A percentile compares a stretch with the other conserved stretches of the same genome.
These are phyloP conservation scores for Fulica atra DNA, from an alignment of 2,113 vertebrate species.

Conservation along the genomic window DNA sequence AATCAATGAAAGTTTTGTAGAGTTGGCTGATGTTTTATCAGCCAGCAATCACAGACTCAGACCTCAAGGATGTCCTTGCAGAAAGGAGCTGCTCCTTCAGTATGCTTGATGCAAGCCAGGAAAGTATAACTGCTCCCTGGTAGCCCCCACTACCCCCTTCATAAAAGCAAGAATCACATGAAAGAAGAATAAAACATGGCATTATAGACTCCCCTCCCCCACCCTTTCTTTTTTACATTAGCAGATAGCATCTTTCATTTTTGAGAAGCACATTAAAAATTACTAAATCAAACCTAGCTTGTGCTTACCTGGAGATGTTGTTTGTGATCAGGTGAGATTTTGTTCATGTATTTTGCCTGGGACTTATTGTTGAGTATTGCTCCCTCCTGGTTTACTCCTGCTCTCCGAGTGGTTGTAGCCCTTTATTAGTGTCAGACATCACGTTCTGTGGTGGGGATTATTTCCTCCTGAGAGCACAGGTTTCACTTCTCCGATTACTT, in stretches of 20 bases:
- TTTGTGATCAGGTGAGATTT: not conserved
- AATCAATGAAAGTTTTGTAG: not conserved
- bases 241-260: not conserved
- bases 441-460: not conserved
- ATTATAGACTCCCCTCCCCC: not conserved
- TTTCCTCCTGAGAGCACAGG: not conserved
- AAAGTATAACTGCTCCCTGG: not conserved
- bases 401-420: not conserved
- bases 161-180: not conserved
- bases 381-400: not conserved
- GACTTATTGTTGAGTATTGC: not conserved
- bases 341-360: not conserved
- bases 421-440: not conserved
- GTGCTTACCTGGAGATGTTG: constrained; percentile 38
- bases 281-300: not conserved
- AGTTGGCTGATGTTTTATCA: not conserved
- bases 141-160: not conserved
- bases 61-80: not conserved
- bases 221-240: not conserved
- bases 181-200: not conserved
- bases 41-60: not conserved
- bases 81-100: not conserved
- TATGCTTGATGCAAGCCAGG: not conserved
- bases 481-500: constrained; percentile 27
- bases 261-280: not conserved